These are phyloP conservation scores for Galeopsomyia nigrocyanea DNA, from an alignment of 2,888 invertebrate species.

Conservation along the genomic window DNA sequence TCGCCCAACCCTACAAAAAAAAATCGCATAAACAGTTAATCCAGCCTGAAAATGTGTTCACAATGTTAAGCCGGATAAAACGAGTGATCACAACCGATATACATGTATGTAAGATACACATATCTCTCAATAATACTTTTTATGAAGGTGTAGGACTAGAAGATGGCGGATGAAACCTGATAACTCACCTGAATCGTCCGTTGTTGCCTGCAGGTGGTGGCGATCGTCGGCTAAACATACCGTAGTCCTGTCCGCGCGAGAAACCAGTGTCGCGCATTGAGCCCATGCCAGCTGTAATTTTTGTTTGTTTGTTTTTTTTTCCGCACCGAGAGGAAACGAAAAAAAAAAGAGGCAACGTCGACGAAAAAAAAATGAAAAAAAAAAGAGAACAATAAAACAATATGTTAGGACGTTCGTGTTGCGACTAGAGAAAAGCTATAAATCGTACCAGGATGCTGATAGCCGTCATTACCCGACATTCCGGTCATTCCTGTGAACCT, in stretches of 20 bases:
- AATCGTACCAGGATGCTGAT: conserved; percentile 30
- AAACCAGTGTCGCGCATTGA: conserved; percentile 77
- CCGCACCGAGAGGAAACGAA: conserved; percentile 12
- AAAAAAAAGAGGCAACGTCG: neutral
- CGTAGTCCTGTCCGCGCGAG: conserved; percentile 76
- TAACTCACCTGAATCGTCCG: conserved; percentile 67
- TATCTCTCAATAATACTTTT: conserved; percentile 26
- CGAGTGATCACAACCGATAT: conserved; percentile 51
- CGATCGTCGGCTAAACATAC: conserved; percentile 87
- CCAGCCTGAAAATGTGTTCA: conserved; percentile 61
- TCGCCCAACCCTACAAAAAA: conserved; percentile 58
- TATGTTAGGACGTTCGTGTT: neutral
- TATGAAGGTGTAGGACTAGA: neutral
- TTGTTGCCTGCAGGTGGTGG: conserved; percentile 74
- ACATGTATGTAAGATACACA: no score
- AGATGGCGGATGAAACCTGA: conserved; percentile 40
- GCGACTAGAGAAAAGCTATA: neutral
- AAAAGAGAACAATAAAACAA: no score
- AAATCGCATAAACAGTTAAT: conserved; percentile 67
- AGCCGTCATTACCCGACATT: conserved; percentile 48
- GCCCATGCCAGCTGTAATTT: conserved; percentile 72
- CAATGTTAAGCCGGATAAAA: conserved; percentile 65
- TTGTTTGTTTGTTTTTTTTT: no score
- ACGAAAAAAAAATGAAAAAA: neutral
- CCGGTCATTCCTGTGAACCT: conserved; percentile 78